Base-by-base conservation (phyloP, 2,797 vertebrate species). In the Phalanger gymnotis region DNA sequence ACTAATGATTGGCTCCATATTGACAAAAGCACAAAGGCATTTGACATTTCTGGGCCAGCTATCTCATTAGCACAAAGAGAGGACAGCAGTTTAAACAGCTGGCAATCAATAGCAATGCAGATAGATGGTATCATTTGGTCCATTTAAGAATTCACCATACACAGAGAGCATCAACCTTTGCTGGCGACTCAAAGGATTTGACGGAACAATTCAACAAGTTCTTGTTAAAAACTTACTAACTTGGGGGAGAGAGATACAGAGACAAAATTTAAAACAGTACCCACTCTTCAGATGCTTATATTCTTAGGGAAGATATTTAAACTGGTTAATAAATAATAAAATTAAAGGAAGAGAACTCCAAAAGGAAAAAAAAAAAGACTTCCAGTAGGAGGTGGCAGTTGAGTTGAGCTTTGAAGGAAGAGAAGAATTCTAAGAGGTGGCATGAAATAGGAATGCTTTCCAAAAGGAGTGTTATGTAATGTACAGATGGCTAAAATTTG, bases 1-100 rank as follows among this genome's bases (percentile, higher is more conserved):
- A 93, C 93, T 89, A 66, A 93, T 53, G 3, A 2, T 92, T 94
- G 90, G 90, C 95, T 87, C 92, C 94, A 95, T 96, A 96, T 0
- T 1, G 92, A 91, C 58, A 28, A 94, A 96, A 93, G 51, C 93
- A 61, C 0, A 47, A 81, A 13, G 54, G 93, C 87, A 95, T 94
- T 81, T 94, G 89, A 93, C 40, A 91, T 52, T 92, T 28, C n/a
- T 53, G 25, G 51, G 61, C 52, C 91, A 91, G 55, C 90, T 28
- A 13, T 30, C 57, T 96, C 96, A 93, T 92, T 91, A 97, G 96
- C 40, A 95, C 95, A 92, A n/a, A 7, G 51, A 34, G 47, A 90
- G 92, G 66, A 73, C n/a, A 53, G 91, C 90, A 27, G 51, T 92
- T 73, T 55, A 57, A n/a, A 93, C 61, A 91, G 27, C 96, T 27